These are phyloP conservation scores for Brachymystax lenok DNA, from an alignment of 2,797 vertebrate species.

Conservation along the genomic window DNA sequence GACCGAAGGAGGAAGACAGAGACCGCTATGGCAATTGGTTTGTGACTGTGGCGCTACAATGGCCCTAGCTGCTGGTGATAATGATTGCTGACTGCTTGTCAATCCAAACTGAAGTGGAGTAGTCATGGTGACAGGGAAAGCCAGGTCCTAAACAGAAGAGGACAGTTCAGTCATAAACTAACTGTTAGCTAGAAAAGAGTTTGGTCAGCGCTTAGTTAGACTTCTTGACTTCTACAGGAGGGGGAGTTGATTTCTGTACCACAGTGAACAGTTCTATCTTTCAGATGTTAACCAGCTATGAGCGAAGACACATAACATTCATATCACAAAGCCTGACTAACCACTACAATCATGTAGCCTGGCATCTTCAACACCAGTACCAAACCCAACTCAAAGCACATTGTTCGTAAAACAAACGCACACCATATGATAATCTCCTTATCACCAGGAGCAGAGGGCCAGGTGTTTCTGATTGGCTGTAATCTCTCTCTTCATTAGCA, in stretches of 20 bases:
- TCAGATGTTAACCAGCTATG: not conserved
- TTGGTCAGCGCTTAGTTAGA: constrained; percentile 17
- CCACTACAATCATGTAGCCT: not conserved
- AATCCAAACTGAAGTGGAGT: constrained; percentile 54
- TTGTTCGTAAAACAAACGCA: not conserved
- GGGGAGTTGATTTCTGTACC: not conserved
- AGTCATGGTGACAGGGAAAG: constrained; percentile 52
- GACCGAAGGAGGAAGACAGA: not conserved
- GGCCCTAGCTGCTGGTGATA: constrained; percentile 39
- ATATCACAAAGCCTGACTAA: not conserved
- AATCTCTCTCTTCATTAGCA: constrained; percentile 56
- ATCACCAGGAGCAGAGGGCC: constrained; percentile 43
- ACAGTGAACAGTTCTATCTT: not conserved
- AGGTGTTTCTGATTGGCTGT: constrained; percentile 29
- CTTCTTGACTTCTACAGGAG: not conserved
- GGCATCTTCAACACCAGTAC: not conserved
- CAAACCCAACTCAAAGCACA: not conserved
- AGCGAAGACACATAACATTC: not conserved
- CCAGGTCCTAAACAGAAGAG: constrained; percentile 45
- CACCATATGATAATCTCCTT: constrained; percentile 26
- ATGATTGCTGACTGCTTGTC: constrained; percentile 51
- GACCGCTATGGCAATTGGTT: constrained; percentile 15
- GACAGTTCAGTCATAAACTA: constrained; percentile 18
- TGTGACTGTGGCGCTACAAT: constrained; percentile 22
- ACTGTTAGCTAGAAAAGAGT: not conserved